phyloP scores from a whole-genome alignment of 2,113 vertebrate genomes.

The Eclectus roratus region DNA sequence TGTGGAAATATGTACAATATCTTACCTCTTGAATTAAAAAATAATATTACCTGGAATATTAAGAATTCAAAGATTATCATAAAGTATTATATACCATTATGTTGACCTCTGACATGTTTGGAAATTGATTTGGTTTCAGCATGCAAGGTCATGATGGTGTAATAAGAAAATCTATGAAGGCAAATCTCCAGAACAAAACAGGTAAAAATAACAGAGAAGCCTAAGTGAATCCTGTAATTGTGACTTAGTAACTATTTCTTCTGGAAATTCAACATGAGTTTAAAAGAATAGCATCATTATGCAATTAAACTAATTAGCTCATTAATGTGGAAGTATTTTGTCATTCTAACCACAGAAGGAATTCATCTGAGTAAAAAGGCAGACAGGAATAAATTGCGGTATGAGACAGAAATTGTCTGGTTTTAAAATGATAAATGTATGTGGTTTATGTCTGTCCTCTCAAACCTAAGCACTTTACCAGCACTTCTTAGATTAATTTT shows the following conservation, averaged over 20 bases:
- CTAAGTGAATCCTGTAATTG: neutral
- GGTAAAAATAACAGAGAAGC: neutral
- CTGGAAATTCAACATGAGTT: neutral
- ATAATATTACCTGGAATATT: neutral
- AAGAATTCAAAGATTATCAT: neutral
- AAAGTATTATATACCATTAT: neutral
- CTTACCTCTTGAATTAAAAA: neutral
- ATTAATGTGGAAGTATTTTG: conserved; percentile 26
- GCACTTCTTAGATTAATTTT: neutral
- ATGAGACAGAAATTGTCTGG: conserved; percentile 2
- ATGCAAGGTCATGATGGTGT: neutral
- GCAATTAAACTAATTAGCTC: conserved; percentile 1
- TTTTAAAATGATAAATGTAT: neutral
- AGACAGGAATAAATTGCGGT: neutral
- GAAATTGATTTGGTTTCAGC: neutral
- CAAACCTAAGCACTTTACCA: neutral
- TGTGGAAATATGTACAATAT: neutral
- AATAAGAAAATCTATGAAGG: neutral
- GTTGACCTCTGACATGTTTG: neutral
- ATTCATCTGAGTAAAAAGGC: neutral
- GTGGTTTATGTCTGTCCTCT: neutral
- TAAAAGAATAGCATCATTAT: neutral
- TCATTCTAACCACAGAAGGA: conserved; percentile 23
- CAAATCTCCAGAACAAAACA: neutral
- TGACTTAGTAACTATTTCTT: neutral